phyloP scores from a whole-genome alignment of 2,888 invertebrate genomes.

The Epicampocera succincta region DNA sequence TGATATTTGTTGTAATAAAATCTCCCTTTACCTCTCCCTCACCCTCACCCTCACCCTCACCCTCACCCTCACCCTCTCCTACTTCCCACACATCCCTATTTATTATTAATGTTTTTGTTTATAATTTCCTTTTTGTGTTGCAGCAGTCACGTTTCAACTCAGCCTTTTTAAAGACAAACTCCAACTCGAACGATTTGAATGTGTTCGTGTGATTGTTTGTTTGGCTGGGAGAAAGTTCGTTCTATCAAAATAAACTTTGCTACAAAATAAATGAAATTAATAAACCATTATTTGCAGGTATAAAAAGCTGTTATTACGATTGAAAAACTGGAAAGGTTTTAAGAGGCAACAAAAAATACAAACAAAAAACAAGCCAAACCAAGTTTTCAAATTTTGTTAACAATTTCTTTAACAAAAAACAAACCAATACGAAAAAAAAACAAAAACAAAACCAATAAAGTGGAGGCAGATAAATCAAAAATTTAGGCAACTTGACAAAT shows the following conservation, averaged over 20 bases:
- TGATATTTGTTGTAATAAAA: conserved; percentile 1
- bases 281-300: conserved; percentile 57
- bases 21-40: too few species aligned
- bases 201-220: conserved; percentile 10
- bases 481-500: background rate
- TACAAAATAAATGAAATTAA: conserved; percentile 50
- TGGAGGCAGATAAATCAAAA: conserved; percentile 1
- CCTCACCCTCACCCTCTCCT: too few species aligned
- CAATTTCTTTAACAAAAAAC: background rate
- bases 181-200: background rate
- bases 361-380: background rate
- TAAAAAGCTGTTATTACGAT: conserved; percentile 14
- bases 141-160: background rate
- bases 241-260: conserved; percentile 17
- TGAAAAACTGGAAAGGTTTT: conserved; percentile 8
- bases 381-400: background rate
- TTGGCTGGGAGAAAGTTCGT: background rate
- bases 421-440: background rate
- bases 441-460: background rate
- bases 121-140: conserved; percentile 14
- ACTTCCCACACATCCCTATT: too few species aligned
- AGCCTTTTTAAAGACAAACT: background rate
- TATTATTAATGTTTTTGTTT: conserved; percentile 21
- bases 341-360: background rate
- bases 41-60: too few species aligned